These are phyloP conservation scores for Coregonus clupeaformis DNA, from an alignment of 2,113 vertebrate species.

Conservation along the genomic window DNA sequence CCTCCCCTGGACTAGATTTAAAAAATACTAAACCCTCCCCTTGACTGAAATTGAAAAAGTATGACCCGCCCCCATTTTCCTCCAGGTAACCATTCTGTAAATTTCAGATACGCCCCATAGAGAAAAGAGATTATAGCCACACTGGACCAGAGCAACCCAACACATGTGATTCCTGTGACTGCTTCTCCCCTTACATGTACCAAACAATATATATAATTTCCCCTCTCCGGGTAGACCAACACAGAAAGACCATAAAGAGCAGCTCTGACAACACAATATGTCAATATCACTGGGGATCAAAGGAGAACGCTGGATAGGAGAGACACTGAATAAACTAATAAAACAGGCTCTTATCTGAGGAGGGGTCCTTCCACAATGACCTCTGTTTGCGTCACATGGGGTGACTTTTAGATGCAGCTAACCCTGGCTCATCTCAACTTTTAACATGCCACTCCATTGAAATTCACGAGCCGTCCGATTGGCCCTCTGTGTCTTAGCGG, in stretches of 20 bases:
- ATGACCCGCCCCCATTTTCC: too few relatives aligned
- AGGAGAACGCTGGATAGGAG: neutral
- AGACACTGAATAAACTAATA: neutral
- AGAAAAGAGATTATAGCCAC: neutral
- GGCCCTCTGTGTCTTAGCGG: slow-evolving; percentile 3
- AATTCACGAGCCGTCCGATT: slow-evolving; percentile 38
- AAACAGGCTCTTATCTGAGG: neutral
- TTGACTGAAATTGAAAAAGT: too few relatives aligned
- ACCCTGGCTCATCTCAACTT: slow-evolving; percentile 32
- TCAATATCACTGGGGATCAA: slow-evolving; percentile 9
- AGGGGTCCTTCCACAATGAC: neutral
- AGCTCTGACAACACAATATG: neutral
- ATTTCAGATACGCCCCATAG: too few relatives aligned
- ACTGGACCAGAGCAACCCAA: slow-evolving; percentile 31
- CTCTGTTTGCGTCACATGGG: neutral
- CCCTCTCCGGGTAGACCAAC: slow-evolving; percentile 10
- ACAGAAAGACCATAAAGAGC: slow-evolving; percentile 4
- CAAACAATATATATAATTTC: slow-evolving; percentile 18
- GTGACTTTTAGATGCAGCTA: neutral
- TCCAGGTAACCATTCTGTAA: too few relatives aligned
- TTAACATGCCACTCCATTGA: slow-evolving; percentile 35
- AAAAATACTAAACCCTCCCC: too few relatives aligned
- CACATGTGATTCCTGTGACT: slow-evolving; percentile 5
- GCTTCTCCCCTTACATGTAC: neutral
- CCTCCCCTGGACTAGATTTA: too few relatives aligned